Conservation (phyloP, 2,113 vertebrate species). For the Embiotoca jacksoni region DNA sequence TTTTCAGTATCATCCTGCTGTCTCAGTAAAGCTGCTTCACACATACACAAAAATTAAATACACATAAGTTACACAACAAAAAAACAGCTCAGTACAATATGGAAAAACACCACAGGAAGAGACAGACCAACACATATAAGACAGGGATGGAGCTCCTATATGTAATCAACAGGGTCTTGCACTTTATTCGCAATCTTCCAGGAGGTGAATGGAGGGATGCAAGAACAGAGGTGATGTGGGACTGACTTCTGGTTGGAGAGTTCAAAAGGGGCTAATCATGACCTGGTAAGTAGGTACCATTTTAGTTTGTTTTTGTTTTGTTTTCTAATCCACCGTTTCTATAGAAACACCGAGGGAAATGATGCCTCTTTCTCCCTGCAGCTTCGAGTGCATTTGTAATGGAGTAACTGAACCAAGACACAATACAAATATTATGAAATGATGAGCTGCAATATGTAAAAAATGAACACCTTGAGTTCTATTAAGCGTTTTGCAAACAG, state of each 20-base stretch:
- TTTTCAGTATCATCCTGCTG: not conserved
- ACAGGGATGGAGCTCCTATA: too few species aligned
- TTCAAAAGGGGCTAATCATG: not conserved
- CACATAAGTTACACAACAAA: too few species aligned
- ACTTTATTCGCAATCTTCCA: too few species aligned
- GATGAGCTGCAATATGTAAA: not conserved
- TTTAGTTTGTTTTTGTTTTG: constrained; percentile 34
- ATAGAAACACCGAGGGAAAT: constrained; percentile 39
- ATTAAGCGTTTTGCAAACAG: not conserved
- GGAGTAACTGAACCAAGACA: not conserved
- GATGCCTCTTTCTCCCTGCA: not conserved
- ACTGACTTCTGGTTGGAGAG: not conserved
- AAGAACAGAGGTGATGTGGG: too few species aligned
- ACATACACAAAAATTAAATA: too few species aligned
- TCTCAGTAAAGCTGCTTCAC: not conserved
- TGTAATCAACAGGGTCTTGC: too few species aligned
- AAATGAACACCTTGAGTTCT: not conserved
- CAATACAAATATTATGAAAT: not conserved
- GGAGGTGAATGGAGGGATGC: not conserved
- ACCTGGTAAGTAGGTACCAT: constrained; percentile 4
- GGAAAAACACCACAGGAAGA: too few species aligned
- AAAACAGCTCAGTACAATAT: too few species aligned
- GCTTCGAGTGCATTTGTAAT: constrained; percentile 1
- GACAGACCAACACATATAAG: too few species aligned
- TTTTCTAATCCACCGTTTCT: constrained; percentile 38